Evolutionary conservation across 2,797 vertebrate species (phyloP), one percentile per base, ranked within the genome.

Genomic region (Hippocampus kuda): DNA sequence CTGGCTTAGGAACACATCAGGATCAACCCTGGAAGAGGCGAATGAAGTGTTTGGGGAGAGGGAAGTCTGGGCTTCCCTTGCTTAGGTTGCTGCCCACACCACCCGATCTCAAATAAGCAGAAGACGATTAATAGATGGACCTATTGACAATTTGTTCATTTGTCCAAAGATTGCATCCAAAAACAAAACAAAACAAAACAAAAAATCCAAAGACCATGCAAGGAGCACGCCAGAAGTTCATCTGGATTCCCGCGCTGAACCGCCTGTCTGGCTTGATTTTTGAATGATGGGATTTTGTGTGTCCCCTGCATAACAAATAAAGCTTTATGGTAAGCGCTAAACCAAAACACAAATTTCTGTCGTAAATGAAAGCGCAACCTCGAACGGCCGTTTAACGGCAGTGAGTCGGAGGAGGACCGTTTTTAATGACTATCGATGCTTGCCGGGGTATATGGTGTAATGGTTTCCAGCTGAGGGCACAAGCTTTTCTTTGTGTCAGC

Each of bases 391-490:
- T 60, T 60, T 60, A 60, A 60, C 27, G 15, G 57, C 57, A n/a
- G 34, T n/a, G 61, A 63, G 34, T 63, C 42, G 61, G 34, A 41
- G 61, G 61, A 63, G 41, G 38, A 42, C 61, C 24, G n/a, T 46
- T 38, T 65, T 65, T 65, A 65, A 65, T 48, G 24, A 46, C 63
- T 26, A 65, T 46, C 8, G 44, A 26, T 24, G 63, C 63, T 65
- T 65, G 44, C 44, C 15, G 20, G 24, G 24, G 63, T 65, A 10
- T 65, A 65, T 18, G 24, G n/a, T 20, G 48, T 48, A 48, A 48
- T 30, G 63, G 63, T 65, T 65, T 65, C 44, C 44, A 65, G 44
- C 44, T 42, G 63, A 65, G 63, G 44, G 63, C 63, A 48, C 44
- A 48, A 48, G 44, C 44, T 46, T 65, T 48, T 44, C 44, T 48